Evolutionary conservation across 2,797 vertebrate genomes (phyloP).

Genomic region (Enteromius anoplus): DNA sequence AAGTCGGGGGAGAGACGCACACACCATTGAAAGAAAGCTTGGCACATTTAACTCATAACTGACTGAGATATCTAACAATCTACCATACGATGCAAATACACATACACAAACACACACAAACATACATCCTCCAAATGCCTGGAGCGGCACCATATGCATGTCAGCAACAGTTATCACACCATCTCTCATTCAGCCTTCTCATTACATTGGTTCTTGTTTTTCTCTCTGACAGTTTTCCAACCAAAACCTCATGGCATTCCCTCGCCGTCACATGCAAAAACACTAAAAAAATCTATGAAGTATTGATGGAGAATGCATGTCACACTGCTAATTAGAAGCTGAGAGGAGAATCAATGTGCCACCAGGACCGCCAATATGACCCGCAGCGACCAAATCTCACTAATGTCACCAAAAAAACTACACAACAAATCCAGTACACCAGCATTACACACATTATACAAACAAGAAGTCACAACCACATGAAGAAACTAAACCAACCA

Average conservation of each 20-base stretch:
- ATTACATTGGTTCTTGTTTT: neutral
- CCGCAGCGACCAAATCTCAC: slow-evolving; percentile 22
- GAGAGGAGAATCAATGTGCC: slow-evolving; percentile 50
- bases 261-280: slow-evolving; percentile 3
- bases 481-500: neutral
- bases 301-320: slow-evolving; percentile 18
- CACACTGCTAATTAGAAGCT: slow-evolving; percentile 24
- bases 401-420: neutral
- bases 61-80: neutral
- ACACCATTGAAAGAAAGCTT: slow-evolving; percentile 5
- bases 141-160: neutral
- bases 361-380: slow-evolving; percentile 42
- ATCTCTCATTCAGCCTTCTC: slow-evolving; percentile 5
- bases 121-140: neutral
- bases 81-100: slow-evolving; percentile 3
- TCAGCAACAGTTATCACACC: neutral
- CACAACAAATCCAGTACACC: neutral
- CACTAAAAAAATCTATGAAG: slow-evolving; percentile 6
- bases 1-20: neutral
- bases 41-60: neutral
- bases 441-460: slow-evolving; percentile 4
- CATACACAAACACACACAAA: neutral
- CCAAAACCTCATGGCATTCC: slow-evolving; percentile 7
- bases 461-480: neutral
- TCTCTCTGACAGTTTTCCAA: slow-evolving; percentile 18